Evolutionary conservation across 1,140 invertebrate species (phyloP).

Genomic region (Aphaenogaster floridana): DNA sequence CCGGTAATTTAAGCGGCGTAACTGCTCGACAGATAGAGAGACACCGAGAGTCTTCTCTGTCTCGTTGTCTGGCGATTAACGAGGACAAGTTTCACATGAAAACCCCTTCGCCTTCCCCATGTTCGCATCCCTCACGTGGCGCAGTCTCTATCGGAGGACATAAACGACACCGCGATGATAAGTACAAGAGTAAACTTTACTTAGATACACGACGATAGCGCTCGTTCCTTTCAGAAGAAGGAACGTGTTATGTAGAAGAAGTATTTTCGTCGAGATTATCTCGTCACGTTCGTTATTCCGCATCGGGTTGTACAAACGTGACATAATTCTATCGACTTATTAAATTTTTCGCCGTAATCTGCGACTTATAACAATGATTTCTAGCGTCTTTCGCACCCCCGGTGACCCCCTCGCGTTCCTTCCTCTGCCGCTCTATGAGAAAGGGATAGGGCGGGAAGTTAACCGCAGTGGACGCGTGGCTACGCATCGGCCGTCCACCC

Average conservation of each 20-base stretch:
- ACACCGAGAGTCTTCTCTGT: neutral
- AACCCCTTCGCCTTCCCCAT: neutral
- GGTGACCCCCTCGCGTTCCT: neutral
- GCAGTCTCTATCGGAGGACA: neutral
- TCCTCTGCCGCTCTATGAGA: neutral
- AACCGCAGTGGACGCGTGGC: conserved; percentile 86
- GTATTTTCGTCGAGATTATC: neutral
- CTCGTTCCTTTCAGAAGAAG: neutral
- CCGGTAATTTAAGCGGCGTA: conserved; percentile 58
- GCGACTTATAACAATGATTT: conserved; percentile 44
- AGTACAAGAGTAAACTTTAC: neutral
- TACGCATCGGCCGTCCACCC: conserved; percentile 81
- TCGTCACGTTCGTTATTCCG: neutral
- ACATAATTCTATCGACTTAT: neutral
- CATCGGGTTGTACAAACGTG: neutral
- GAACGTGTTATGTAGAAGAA: neutral
- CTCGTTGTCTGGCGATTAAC: conserved; percentile 57
- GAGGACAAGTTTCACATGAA: conserved; percentile 63
- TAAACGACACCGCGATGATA: neutral
- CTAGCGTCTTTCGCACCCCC: conserved; percentile 4
- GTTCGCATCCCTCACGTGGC: neutral
- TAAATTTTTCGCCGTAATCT: conserved; percentile 22
- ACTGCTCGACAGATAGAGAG: conserved; percentile 41
- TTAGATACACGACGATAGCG: neutral
- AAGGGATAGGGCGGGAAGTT: conserved; percentile 80